Evolutionary conservation across 2,797 vertebrate species (phyloP).

Genomic region (Crypturellus tataupa): DNA sequence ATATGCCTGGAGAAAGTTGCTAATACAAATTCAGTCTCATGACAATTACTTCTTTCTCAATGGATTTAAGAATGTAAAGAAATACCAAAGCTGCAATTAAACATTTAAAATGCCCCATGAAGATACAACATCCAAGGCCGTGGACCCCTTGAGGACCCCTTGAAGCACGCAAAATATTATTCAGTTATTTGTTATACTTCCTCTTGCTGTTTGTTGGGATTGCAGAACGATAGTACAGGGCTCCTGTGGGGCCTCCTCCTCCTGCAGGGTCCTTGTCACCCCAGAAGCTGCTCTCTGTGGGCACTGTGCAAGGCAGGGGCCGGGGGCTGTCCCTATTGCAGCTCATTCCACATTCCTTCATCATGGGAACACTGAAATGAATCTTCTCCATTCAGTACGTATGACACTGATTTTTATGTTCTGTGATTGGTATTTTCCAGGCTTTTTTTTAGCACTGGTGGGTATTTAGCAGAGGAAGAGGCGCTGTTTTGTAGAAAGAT

Average conservation of each 20-base stretch:
- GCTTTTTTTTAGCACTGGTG: background rate
- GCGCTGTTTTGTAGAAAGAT: background rate
- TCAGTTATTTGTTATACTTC: background rate
- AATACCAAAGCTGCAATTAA: background rate
- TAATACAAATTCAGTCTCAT: background rate
- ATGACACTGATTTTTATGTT: background rate
- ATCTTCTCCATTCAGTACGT: background rate
- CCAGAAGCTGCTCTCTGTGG: background rate
- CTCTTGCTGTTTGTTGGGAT: background rate
- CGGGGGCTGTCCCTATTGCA: background rate
- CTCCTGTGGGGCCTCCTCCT: background rate
- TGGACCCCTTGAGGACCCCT: background rate
- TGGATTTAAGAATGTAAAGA: background rate
- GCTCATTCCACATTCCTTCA: background rate
- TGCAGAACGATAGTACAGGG: background rate
- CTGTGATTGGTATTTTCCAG: background rate
- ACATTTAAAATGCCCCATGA: background rate
- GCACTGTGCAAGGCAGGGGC: background rate
- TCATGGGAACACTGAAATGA: background rate
- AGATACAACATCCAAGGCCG: rapidly evolving
- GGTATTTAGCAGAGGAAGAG: background rate
- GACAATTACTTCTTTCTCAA: background rate
- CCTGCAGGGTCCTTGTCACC: background rate
- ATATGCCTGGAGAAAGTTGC: background rate
- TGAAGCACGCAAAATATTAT: background rate